Percentiles rank a stretch among this genome's conserved stretches.
Conservation (phyloP, 2,113 vertebrate genomes). For the Emydocephalus ijimae region DNA sequence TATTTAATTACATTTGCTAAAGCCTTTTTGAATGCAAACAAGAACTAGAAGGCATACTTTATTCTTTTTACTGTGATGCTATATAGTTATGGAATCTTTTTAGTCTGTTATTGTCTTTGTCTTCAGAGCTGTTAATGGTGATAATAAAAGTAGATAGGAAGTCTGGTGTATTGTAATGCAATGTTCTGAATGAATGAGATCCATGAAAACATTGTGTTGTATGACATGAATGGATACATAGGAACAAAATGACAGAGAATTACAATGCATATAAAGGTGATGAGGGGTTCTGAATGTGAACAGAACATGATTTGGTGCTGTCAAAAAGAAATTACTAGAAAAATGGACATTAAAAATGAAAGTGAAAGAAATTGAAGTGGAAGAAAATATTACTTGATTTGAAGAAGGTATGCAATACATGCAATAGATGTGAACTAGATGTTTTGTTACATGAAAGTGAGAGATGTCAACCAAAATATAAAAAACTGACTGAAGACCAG, state of each 20-base stretch:
- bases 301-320: not conserved
- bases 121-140: not conserved
- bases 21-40: not conserved
- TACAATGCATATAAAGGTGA: not conserved
- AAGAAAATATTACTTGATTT: not conserved
- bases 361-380: not conserved
- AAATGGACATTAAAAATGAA: not conserved
- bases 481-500: not conserved
- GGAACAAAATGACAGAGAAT: not conserved
- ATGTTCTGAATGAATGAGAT: not conserved
- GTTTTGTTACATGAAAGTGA: not conserved
- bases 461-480: not conserved
- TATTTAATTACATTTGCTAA: not conserved
- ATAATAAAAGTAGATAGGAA: not conserved
- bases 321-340: not conserved
- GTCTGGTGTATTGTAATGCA: not conserved
- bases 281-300: not conserved
- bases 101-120: not conserved
- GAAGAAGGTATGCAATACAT: not conserved
- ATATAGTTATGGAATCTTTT: not conserved
- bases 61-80: not conserved
- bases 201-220: not conserved
- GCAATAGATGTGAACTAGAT: not conserved
- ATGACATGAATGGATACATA: not conserved
- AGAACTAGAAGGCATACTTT: not conserved